Conservation (phyloP, 2,888 invertebrate genomes). For the Apamea crenata region DNA sequence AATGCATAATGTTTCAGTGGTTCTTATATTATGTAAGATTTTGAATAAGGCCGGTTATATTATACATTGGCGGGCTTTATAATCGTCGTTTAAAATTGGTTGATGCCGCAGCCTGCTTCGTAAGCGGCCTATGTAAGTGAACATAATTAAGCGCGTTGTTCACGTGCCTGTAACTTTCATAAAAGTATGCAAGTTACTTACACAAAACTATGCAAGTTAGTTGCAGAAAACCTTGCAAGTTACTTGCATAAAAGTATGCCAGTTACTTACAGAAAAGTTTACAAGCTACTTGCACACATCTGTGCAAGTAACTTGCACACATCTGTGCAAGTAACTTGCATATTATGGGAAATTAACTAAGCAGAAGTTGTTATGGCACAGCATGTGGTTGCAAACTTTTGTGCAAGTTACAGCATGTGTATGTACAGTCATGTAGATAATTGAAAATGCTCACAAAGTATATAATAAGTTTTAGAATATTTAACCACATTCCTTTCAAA, state of each 20-base stretch:
- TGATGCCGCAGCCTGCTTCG: neutral
- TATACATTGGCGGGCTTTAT: neutral
- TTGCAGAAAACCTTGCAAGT: no score
- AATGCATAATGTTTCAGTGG: conserved; percentile 45
- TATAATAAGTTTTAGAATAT: conserved; percentile 64
- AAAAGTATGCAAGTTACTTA: neutral
- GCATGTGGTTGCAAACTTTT: neutral
- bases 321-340: neutral
- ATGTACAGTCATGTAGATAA: conserved; percentile 55
- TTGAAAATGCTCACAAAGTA: conserved; percentile 69
- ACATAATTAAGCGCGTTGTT: neutral
- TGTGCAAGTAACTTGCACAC: neutral
- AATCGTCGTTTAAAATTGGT: neutral
- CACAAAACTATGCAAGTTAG: no score
- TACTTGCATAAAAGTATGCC: neutral
- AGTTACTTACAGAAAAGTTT: neutral
- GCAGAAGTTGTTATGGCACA: neutral
- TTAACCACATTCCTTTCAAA: conserved; percentile 66
- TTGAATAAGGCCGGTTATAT: conserved; percentile 3
- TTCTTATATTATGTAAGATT: neutral
- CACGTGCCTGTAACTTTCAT: neutral
- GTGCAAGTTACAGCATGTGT: neutral
- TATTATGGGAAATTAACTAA: neutral
- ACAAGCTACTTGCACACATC: no score
- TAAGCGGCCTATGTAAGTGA: neutral